These are phyloP conservation scores for Pectinophora gossypiella DNA, from an alignment of 1,140 invertebrate species.

Conservation along the genomic window DNA sequence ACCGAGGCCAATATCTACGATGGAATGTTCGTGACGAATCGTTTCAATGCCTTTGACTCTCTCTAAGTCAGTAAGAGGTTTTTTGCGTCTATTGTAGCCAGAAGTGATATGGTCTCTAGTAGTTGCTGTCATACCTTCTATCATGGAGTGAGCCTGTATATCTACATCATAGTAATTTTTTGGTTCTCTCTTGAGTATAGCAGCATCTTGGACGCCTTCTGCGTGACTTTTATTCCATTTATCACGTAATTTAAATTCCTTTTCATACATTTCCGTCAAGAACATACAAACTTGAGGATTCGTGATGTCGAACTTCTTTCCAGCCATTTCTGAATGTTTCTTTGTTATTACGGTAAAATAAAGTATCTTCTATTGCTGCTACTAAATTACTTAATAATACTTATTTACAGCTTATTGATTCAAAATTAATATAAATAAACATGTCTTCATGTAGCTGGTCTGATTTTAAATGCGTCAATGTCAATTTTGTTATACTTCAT, in stretches of 20 bases:
- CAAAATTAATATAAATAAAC: too few relatives aligned
- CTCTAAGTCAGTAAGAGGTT: conserved; percentile 15
- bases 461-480: too few relatives aligned
- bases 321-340: too few relatives aligned
- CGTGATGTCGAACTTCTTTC: not conserved
- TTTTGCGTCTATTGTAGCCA: conserved; percentile 15
- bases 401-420: too few relatives aligned
- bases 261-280: not conserved
- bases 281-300: not conserved
- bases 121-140: conserved; percentile 23
- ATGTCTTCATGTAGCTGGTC: too few relatives aligned
- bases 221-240: conserved; percentile 28
- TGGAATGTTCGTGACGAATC: conserved; percentile 25
- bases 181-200: conserved; percentile 20
- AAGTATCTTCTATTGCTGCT: too few relatives aligned
- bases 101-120: conserved; percentile 20
- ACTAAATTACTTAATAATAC: too few relatives aligned
- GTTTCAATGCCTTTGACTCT: conserved; percentile 14
- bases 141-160: conserved; percentile 17
- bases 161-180: conserved; percentile 26
- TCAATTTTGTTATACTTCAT: too few relatives aligned
- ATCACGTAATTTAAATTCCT: not conserved
- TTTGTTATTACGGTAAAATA: too few relatives aligned
- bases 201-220: conserved; percentile 22
- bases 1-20: conserved; percentile 26